These are phyloP conservation scores for Pachymerium ferrugineum DNA, from an alignment of 2,888 invertebrate genomes.

Conservation along the genomic window DNA sequence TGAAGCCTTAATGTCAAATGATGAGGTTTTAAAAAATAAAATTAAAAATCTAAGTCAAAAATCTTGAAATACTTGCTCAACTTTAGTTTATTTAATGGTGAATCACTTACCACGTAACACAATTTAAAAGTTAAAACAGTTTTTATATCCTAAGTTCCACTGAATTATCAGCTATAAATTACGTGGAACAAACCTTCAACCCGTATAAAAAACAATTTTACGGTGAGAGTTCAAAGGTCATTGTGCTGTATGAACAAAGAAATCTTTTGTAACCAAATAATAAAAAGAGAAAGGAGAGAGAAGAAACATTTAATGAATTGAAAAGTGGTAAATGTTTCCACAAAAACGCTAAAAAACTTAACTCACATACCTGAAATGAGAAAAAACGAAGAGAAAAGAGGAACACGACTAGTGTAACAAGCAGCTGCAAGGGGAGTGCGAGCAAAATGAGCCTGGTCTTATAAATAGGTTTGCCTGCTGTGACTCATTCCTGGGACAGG, in stretches of 20 bases:
- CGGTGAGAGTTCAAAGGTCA: not conserved
- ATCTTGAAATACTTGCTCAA: too few relatives aligned
- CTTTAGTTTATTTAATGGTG: too few relatives aligned
- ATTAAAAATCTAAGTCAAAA: too few relatives aligned
- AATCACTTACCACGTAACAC: too few relatives aligned
- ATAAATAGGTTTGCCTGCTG: conserved; percentile 12
- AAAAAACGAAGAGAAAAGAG: not conserved
- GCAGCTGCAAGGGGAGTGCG: conserved; percentile 2
- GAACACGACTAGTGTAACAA: not conserved
- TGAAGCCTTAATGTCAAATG: too few relatives aligned
- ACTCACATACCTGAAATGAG: not conserved
- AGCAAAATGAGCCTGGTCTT: conserved; percentile 4
- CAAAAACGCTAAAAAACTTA: not conserved
- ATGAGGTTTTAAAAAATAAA: too few relatives aligned
- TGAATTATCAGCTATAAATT: too few relatives aligned
- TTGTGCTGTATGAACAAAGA: not conserved
- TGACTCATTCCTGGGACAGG: not conserved
- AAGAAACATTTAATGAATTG: too few relatives aligned
- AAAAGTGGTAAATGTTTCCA: not conserved
- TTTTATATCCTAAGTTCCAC: too few relatives aligned
- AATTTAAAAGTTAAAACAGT: too few relatives aligned
- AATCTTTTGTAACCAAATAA: not conserved
- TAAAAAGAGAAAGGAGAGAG: not conserved
- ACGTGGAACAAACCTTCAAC: not conserved
- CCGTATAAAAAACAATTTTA: not conserved